These are phyloP conservation scores for Spea hammondii DNA, from an alignment of 2,797 vertebrate species.

Conservation along the genomic window DNA sequence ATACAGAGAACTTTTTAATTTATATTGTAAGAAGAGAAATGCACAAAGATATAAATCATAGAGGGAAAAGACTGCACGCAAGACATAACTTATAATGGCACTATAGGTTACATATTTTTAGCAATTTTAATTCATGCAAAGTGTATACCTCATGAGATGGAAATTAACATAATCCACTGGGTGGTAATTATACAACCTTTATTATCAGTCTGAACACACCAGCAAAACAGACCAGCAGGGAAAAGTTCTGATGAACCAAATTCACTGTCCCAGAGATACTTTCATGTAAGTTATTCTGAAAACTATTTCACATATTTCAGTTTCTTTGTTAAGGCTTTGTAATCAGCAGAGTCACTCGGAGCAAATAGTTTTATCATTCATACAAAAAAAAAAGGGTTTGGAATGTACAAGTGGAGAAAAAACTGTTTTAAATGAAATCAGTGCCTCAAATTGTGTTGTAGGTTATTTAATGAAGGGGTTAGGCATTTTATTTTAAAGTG, in stretches of 20 bases:
- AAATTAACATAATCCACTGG: slow-evolving; percentile 47
- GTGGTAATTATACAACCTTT: slow-evolving; percentile 46
- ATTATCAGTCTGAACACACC: slow-evolving; percentile 46
- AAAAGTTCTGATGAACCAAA: slow-evolving; percentile 25
- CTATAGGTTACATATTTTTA: slow-evolving; percentile 37
- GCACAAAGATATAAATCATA: too few species aligned
- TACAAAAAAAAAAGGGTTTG: too few species aligned
- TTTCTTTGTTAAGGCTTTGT: too few species aligned
- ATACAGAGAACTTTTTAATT: slow-evolving; percentile 13
- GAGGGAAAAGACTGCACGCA: neutral
- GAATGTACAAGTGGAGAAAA: too few species aligned
- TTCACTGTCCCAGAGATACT: slow-evolving; percentile 16
- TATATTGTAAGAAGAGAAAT: slow-evolving; percentile 25
- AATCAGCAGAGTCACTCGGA: too few species aligned
- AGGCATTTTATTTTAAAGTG: too few species aligned
- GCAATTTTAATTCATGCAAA: slow-evolving; percentile 28
- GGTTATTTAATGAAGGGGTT: too few species aligned
- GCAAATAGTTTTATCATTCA: too few species aligned
- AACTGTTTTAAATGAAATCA: too few species aligned
- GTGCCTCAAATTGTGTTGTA: too few species aligned
- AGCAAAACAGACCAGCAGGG: slow-evolving; percentile 44
- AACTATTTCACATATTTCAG: neutral
- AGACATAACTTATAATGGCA: slow-evolving; percentile 31
- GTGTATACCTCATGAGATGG: slow-evolving; percentile 32
- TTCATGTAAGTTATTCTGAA: slow-evolving; percentile 16